A percentile compares a stretch with the other conserved stretches of the same genome.
Evolutionary conservation across 2,797 vertebrate genomes (phyloP).

Genomic region (Tapirus indicus): DNA sequence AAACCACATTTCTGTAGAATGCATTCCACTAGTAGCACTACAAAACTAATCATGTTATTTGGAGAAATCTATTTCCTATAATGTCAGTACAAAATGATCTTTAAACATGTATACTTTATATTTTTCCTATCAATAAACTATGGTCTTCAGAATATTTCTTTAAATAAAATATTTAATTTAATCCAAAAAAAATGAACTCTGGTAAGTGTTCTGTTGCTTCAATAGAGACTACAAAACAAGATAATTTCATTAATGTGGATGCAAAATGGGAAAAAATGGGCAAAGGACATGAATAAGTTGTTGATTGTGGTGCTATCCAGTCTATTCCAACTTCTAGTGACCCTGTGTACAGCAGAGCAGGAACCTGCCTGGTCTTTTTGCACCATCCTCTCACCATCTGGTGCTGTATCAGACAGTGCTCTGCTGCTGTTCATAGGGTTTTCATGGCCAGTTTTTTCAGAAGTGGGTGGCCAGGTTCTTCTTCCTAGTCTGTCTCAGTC

Average conservation of each 20-base stretch:
- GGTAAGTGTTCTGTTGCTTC: constrained; percentile 10
- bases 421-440: too few relatives aligned
- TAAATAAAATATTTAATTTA: constrained; percentile 71
- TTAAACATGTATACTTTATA: constrained; percentile 55
- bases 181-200: constrained; percentile 28
- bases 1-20: constrained; percentile 31
- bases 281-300: not conserved
- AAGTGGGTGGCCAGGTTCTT: too few relatives aligned
- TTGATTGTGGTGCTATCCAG: not conserved
- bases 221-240: constrained; percentile 23
- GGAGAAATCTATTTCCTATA: constrained; percentile 36
- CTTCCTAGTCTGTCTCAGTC: too few relatives aligned
- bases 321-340: too few relatives aligned
- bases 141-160: constrained; percentile 66
- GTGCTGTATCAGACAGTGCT: too few relatives aligned
- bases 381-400: too few relatives aligned
- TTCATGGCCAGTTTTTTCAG: too few relatives aligned
- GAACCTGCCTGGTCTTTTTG: too few relatives aligned
- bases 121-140: constrained; percentile 63
- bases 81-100: constrained; percentile 54
- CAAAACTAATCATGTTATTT: constrained; percentile 51
- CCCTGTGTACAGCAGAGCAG: too few relatives aligned
- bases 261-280: not conserved
- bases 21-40: not conserved
- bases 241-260: not conserved